These are phyloP conservation scores for Probosciger aterrimus DNA, from an alignment of 2,113 vertebrate species.

Conservation along the genomic window DNA sequence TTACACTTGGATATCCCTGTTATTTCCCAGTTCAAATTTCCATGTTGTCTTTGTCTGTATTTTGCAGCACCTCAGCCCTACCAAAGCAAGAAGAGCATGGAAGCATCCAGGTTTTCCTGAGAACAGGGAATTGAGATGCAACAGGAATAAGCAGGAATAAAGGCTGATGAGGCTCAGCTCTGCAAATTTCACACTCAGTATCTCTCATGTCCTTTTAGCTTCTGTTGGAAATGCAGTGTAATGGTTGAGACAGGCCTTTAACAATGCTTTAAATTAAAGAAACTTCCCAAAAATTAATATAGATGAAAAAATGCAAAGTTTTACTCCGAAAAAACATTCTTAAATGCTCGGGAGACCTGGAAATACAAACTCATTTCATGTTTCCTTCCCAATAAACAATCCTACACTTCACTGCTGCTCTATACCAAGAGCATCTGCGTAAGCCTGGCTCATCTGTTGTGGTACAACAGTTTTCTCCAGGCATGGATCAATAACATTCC, in stretches of 20 bases:
- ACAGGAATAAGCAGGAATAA: neutral
- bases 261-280: neutral
- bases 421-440: neutral
- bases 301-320: neutral
- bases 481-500: constrained; percentile 34
- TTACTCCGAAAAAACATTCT: neutral
- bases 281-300: neutral
- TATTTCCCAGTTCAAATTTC: neutral
- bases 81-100: neutral
- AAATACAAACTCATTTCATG: neutral
- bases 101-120: neutral
- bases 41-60: too few relatives aligned
- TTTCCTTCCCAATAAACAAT: neutral
- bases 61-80: neutral
- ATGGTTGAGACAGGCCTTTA: neutral
- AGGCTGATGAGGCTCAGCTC: neutral
- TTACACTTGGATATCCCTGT: neutral
- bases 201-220: neutral
- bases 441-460: neutral
- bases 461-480: neutral
- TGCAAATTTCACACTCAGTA: neutral
- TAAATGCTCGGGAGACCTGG: neutral
- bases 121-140: neutral
- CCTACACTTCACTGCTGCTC: neutral
- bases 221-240: fast-evolving